These are phyloP conservation scores for Andrena fulva DNA, from an alignment of 2,888 invertebrate genomes.

Conservation along the genomic window DNA sequence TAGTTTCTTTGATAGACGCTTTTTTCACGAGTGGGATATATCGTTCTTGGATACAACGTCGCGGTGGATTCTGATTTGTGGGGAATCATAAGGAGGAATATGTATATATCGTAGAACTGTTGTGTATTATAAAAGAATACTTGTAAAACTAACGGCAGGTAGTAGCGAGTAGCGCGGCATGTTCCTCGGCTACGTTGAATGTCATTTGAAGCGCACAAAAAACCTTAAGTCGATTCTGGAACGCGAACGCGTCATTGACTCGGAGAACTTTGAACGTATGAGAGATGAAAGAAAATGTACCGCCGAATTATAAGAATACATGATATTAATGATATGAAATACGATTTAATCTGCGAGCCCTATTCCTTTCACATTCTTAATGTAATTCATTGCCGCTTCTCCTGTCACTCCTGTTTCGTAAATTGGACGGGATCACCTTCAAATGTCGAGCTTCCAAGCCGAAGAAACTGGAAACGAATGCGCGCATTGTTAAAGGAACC, in stretches of 20 bases:
- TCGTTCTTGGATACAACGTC: constrained; percentile 2
- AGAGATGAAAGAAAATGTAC: constrained; percentile 29
- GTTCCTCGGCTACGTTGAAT: constrained; percentile 38
- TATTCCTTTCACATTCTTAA: not conserved
- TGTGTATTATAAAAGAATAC: constrained; percentile 17
- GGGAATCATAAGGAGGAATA: constrained; percentile 20
- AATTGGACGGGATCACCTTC: too few relatives aligned
- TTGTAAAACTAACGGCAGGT: not conserved
- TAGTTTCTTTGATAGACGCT: not conserved
- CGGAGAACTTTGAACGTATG: constrained; percentile 15
- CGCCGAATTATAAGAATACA: constrained; percentile 49
- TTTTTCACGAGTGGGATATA: not conserved
- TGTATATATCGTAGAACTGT: constrained; percentile 36
- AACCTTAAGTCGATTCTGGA: constrained; percentile 31
- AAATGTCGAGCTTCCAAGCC: too few relatives aligned
- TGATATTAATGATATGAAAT: constrained; percentile 33
- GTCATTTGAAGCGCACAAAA: constrained; percentile 46
- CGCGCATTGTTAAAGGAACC: too few relatives aligned
- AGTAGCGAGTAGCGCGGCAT: constrained; percentile 38
- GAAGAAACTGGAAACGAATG: too few relatives aligned
- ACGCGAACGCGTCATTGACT: constrained; percentile 18
- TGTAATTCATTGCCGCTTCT: not conserved
- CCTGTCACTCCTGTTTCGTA: not conserved
- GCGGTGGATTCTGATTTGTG: not conserved
- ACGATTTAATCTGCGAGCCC: not conserved